A percentile compares a stretch with the other conserved stretches of the same genome.
These are phyloP conservation scores for Leptopilina myrica DNA, from an alignment of 2,888 invertebrate species.

Conservation along the genomic window DNA sequence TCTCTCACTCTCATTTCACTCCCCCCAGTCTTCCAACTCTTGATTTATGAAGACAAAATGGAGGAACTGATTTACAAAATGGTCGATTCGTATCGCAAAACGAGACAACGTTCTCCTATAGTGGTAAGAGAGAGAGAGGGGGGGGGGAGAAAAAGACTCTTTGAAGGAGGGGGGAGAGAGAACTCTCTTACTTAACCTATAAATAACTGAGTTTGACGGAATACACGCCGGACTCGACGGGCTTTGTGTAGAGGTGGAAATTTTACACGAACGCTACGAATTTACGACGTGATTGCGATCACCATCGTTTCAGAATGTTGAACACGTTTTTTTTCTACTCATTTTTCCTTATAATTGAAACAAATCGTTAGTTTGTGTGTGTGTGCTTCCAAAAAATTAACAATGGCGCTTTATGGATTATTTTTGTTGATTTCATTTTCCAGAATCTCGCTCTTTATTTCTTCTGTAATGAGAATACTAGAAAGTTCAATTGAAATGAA, in stretches of 20 bases:
- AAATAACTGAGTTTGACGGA: slow-evolving; percentile 61
- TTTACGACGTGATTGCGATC: slow-evolving; percentile 43
- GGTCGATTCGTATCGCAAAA: slow-evolving; percentile 67
- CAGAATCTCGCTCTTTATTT: no score
- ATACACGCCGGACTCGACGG: slow-evolving; percentile 54
- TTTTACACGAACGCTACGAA: slow-evolving; percentile 59
- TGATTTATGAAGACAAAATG: slow-evolving; percentile 71
- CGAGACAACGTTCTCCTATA: slow-evolving; percentile 44
- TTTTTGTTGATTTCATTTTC: neutral
- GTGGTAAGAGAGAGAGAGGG: slow-evolving; percentile 34
- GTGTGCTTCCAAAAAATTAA: slow-evolving; percentile 7
- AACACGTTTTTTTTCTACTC: slow-evolving; percentile 26
- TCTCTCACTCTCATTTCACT: slow-evolving; percentile 43
- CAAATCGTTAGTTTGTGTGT: neutral
- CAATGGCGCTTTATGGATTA: neutral
- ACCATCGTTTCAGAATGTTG: slow-evolving; percentile 25
- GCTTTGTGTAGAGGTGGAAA: slow-evolving; percentile 49
- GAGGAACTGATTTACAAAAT: slow-evolving; percentile 74
- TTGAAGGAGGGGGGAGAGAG: slow-evolving; percentile 47
- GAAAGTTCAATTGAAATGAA: no score
- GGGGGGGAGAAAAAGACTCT: slow-evolving; percentile 46
- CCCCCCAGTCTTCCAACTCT: slow-evolving; percentile 45
- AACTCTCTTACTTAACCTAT: slow-evolving; percentile 61
- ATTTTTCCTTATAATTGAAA: slow-evolving; percentile 21
- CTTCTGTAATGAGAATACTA: no score